Evolutionary conservation across 2,113 vertebrate species (phyloP).

Genomic region (Sapayoa aenigma): DNA sequence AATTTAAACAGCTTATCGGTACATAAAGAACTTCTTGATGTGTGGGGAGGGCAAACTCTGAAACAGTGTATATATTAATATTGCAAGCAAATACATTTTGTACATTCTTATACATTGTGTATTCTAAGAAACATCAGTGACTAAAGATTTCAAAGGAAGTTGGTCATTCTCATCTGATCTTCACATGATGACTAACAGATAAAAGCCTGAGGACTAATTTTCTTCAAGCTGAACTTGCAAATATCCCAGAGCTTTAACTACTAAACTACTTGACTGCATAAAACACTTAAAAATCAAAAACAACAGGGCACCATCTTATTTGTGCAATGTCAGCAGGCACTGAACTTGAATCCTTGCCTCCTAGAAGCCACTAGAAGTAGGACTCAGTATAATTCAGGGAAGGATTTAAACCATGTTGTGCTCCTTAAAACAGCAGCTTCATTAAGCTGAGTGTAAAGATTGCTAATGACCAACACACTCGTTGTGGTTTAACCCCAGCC

Average conservation of each 20-base stretch:
- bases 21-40: not conserved
- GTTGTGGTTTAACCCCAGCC: not conserved
- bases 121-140: not conserved
- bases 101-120: not conserved
- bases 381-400: not conserved
- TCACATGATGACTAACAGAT: not conserved
- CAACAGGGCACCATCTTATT: not conserved
- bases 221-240: not conserved
- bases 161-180: conserved; percentile 26
- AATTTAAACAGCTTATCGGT: not conserved
- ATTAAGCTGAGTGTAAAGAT: not conserved
- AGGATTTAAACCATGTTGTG: not conserved
- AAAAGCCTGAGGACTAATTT: not conserved
- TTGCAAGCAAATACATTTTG: not conserved
- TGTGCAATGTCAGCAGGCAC: not conserved
- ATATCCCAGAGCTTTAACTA: not conserved
- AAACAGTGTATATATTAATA: not conserved
- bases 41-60: not conserved
- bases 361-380: not conserved
- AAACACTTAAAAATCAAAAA: not conserved
- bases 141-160: conserved; percentile 12
- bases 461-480: not conserved
- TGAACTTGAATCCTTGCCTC: not conserved
- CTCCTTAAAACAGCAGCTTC: not conserved
- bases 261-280: not conserved